Conservation (phyloP, 2,888 invertebrate species). For the Furcula furcula region DNA sequence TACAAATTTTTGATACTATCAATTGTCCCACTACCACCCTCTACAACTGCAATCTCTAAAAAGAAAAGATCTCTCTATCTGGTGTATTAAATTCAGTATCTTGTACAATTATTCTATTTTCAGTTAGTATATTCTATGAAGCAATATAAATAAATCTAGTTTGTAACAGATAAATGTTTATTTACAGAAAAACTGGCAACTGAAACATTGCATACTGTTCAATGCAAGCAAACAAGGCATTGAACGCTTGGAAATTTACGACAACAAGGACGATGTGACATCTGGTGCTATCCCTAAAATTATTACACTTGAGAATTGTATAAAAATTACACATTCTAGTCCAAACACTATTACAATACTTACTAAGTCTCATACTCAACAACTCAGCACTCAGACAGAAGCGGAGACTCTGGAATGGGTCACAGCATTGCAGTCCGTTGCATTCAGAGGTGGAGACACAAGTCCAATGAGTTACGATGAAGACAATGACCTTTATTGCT, state of each 20-base stretch:
- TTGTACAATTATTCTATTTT: no score
- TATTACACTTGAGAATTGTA: constrained; percentile 92
- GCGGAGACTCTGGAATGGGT: constrained; percentile 90
- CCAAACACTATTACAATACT: constrained; percentile 85
- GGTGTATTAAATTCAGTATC: no score
- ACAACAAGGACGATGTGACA: constrained; percentile 87
- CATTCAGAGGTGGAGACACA: constrained; percentile 86
- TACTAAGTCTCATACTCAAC: constrained; percentile 87
- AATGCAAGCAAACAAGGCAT: constrained; percentile 93
- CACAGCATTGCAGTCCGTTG: constrained; percentile 89
- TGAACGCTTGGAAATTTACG: constrained; percentile 92
- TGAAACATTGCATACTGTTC: constrained; percentile 88
- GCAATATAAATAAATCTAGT: no score
- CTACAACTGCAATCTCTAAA: no score
- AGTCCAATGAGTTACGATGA: constrained; percentile 86
- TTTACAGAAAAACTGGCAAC: constrained; percentile 92
- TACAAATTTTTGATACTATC: no score
- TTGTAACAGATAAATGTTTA: no score
- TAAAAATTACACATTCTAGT: constrained; percentile 89
- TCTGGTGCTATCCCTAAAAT: constrained; percentile 85
- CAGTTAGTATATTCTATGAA: no score
- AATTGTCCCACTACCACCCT: no score
- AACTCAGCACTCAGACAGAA: constrained; percentile 82
- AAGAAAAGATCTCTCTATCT: no score
- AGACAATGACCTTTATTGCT: constrained; percentile 94